phyloP scores from a whole-genome alignment of 35 echinoderm and acorn worm genomes.

The Acanthaster planci region DNA sequence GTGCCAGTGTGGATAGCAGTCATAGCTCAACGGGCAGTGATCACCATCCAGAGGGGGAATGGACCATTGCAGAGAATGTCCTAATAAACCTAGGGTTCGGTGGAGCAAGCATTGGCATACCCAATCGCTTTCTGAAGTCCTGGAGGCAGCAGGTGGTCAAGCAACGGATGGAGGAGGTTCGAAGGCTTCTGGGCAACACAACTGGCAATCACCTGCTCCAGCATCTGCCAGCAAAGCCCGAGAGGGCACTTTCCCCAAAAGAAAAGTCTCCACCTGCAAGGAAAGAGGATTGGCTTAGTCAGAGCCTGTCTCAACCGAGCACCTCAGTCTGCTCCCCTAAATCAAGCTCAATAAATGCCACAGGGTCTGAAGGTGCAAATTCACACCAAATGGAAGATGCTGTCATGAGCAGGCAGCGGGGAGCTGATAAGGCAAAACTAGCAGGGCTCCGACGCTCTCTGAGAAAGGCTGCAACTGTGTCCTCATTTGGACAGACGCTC shows the following conservation, averaged over 20 bases:
- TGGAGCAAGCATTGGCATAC: constrained; percentile 74
- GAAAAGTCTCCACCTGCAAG: constrained; percentile 3
- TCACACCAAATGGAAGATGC: constrained; percentile 5
- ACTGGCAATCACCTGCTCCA: neutral
- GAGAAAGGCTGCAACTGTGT: constrained; percentile 45
- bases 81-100: constrained; percentile 88
- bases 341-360: neutral
- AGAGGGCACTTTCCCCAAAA: constrained; percentile 29
- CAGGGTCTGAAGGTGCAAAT: neutral
- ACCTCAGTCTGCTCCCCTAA: neutral
- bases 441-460: constrained; percentile 2
- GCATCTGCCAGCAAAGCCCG: constrained; percentile 12
- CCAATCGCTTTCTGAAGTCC: constrained; percentile 78
- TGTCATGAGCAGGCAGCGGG: constrained; percentile 1
- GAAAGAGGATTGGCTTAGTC: too few relatives aligned
- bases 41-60: constrained; percentile 15
- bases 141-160: constrained; percentile 75
- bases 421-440: neutral
- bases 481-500: constrained; percentile 23
- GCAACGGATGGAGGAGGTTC: constrained; percentile 56
- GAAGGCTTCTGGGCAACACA: constrained; percentile 29
- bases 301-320: neutral
- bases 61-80: constrained; percentile 79
- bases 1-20: constrained; percentile 73
- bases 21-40: constrained; percentile 37